These are phyloP conservation scores for Trachelus stipa DNA, from an alignment of 2,888 invertebrate genomes.

Conservation along the genomic window DNA sequence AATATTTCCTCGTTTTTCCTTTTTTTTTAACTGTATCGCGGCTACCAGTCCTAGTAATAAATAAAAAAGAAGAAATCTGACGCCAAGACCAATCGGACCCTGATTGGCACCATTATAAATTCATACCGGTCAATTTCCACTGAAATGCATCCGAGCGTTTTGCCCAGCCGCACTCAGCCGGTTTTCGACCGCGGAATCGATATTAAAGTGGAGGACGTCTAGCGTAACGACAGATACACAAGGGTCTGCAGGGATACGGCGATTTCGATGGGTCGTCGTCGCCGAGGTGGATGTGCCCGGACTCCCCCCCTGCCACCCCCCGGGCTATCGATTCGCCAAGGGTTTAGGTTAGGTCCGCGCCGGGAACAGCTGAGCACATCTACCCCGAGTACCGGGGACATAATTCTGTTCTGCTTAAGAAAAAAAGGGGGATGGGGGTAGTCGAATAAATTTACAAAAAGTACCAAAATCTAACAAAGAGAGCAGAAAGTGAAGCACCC, in stretches of 20 bases:
- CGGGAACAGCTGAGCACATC: too few relatives aligned
- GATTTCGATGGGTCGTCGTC: constrained; percentile 29
- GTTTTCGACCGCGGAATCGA: constrained; percentile 43
- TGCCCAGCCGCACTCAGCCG: constrained; percentile 24
- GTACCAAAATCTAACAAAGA: too few relatives aligned
- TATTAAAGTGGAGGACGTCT: constrained; percentile 43
- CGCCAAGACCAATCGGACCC: too few relatives aligned
- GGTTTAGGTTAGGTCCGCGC: neutral
- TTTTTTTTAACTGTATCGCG: too few relatives aligned
- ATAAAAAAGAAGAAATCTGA: too few relatives aligned
- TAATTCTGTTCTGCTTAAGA: too few relatives aligned
- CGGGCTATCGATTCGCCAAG: constrained; percentile 32
- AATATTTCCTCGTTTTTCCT: neutral
- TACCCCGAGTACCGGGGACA: too few relatives aligned
- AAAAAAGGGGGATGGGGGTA: rapidly evolving
- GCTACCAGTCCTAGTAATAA: too few relatives aligned
- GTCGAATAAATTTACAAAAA: too few relatives aligned
- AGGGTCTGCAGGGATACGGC: constrained; percentile 10
- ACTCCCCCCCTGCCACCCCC: constrained; percentile 11
- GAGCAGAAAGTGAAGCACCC: too few relatives aligned
- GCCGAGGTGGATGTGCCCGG: constrained; percentile 16
- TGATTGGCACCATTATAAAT: constrained; percentile 47
- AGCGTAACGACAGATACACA: constrained; percentile 16
- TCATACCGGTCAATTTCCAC: constrained; percentile 55
- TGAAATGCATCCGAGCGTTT: constrained; percentile 52